These are phyloP conservation scores for Esox masquinongy DNA, from an alignment of 2,797 vertebrate genomes.

Conservation along the genomic window DNA sequence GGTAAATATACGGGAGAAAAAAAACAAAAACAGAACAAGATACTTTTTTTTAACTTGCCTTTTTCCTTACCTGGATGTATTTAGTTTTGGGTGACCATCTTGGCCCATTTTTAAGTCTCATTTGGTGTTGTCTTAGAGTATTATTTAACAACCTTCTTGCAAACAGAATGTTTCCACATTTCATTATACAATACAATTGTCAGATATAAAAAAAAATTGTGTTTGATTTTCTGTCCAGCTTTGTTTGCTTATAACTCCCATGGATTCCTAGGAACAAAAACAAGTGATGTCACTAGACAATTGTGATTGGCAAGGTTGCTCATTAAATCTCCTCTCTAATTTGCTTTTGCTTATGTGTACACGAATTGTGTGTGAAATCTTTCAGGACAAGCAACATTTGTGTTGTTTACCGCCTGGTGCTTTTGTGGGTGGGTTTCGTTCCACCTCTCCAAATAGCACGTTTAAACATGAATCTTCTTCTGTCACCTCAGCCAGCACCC, in stretches of 20 bases:
- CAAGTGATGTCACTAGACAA: constrained; percentile 54
- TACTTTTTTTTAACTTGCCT: too few species aligned
- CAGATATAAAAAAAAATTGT: constrained; percentile 36
- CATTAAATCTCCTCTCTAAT: constrained; percentile 68
- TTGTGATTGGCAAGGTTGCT: constrained; percentile 56
- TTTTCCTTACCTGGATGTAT: too few species aligned
- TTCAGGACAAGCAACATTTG: constrained; percentile 60
- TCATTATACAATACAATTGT: neutral
- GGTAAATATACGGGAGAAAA: too few species aligned
- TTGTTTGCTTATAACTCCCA: constrained; percentile 53
- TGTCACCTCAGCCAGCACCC: constrained; percentile 36
- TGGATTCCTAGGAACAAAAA: constrained; percentile 34
- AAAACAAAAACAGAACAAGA: too few species aligned
- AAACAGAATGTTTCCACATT: neutral
- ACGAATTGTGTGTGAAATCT: constrained; percentile 51
- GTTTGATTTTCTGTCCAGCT: constrained; percentile 54
- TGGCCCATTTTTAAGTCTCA: too few species aligned
- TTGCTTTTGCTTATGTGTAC: constrained; percentile 67
- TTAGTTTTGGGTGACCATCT: too few species aligned
- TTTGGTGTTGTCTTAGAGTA: too few species aligned
- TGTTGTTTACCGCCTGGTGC: constrained; percentile 60
- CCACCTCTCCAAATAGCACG: constrained; percentile 43
- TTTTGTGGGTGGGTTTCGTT: constrained; percentile 48
- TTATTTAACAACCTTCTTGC: too few species aligned
- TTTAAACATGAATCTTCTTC: constrained; percentile 58